Percentiles rank a stretch among this genome's conserved stretches.
Evolutionary conservation across 2,888 invertebrate species (phyloP).

Genomic region (Philhelius pedissequus): DNA sequence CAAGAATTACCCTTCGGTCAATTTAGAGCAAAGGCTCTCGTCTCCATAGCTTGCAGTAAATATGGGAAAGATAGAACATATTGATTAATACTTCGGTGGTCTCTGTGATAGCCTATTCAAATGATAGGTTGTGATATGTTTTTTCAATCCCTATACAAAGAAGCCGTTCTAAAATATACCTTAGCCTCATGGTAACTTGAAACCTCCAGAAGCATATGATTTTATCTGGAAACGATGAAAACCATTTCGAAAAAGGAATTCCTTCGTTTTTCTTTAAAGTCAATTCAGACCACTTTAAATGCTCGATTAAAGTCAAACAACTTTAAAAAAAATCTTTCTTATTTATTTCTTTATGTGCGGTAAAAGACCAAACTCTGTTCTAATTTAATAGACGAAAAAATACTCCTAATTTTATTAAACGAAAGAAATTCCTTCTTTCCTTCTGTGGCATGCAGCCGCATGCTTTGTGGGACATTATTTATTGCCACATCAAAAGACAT

Average conservation of each 20-base stretch:
- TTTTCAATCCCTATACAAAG: background rate
- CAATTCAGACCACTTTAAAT: constrained; percentile 21
- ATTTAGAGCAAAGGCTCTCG: background rate
- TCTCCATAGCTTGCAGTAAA: background rate
- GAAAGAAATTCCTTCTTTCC: background rate
- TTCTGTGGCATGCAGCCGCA: constrained; percentile 47
- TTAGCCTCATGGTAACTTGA: background rate
- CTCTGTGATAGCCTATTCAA: background rate
- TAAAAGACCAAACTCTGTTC: background rate
- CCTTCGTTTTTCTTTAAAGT: constrained; percentile 12
- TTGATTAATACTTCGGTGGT: constrained; percentile 53
- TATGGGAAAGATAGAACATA: constrained; percentile 19
- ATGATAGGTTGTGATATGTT: background rate
- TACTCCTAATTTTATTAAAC: background rate
- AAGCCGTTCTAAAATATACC: background rate
- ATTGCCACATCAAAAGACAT: constrained; percentile 35
- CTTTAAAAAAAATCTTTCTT: background rate
- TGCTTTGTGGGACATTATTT: constrained; percentile 47
- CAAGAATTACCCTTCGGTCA: background rate
- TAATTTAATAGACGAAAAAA: background rate
- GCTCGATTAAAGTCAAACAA: constrained; percentile 52
- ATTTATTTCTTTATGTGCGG: background rate
- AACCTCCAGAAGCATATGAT: constrained; percentile 1
- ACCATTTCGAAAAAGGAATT: constrained; percentile 5
- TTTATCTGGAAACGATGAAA: background rate